Evolutionary conservation across 2,797 vertebrate species (phyloP).

Genomic region (Atherinosoma microstoma): DNA sequence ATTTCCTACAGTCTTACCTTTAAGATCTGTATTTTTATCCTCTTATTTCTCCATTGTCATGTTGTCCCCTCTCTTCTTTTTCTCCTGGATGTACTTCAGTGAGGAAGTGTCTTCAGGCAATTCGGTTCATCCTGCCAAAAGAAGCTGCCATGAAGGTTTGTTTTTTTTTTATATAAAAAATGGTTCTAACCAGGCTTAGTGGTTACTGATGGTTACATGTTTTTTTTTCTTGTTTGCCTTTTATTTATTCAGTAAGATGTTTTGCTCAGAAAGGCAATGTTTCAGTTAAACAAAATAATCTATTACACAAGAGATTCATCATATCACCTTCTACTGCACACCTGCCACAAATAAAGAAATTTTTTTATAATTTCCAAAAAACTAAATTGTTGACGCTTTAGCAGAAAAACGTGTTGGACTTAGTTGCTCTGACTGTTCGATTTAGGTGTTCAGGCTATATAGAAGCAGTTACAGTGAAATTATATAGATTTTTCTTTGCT

Average conservation of each 20-base stretch:
- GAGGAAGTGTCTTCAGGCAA: conserved; percentile 91
- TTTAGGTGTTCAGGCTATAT: background rate
- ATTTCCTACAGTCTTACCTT: background rate
- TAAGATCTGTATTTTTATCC: background rate
- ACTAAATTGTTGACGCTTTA: background rate
- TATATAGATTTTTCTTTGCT: background rate
- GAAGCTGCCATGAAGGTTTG: conserved; percentile 91
- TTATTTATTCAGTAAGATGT: no score
- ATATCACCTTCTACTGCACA: no score
- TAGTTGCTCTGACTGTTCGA: background rate
- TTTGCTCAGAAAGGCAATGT: no score
- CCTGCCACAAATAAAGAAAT: background rate
- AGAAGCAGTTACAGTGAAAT: background rate
- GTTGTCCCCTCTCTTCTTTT: background rate
- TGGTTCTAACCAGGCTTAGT: background rate
- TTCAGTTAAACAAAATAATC: no score
- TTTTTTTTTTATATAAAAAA: background rate
- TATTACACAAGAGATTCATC: no score
- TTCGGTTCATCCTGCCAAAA: conserved; percentile 93
- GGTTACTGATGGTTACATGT: background rate
- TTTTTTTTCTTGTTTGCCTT: no score
- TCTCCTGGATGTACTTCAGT: conserved; percentile 78
- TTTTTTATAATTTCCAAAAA: background rate
- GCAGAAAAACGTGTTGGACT: background rate
- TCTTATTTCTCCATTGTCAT: conserved; percentile 14